Evolutionary conservation across 2,888 invertebrate species (phyloP), one percentile per base, ranked within the genome.

Genomic region (Callimorpha dominula): DNA sequence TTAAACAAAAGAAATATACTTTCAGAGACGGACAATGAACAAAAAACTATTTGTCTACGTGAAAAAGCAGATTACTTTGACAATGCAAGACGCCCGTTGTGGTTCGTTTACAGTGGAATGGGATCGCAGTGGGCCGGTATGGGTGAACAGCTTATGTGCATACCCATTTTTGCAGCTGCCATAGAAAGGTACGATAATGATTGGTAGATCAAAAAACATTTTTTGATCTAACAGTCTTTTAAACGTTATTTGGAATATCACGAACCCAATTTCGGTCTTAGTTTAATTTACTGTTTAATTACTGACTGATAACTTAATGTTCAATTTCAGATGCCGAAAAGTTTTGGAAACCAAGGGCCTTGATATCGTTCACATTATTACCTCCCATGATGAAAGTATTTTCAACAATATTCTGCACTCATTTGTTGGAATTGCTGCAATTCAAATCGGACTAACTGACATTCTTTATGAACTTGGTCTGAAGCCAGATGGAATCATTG

Each of bases 51-150:
- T 0, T 83, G 88, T 46, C 67, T 92, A 3, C 62, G 74, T 4
- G 90, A 93, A 71, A 85, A 87, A 42, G 77, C 78, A 0, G 86
- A 86, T 31, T 92, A 93, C 76, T 92, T 87, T 43, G 91, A 93
- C 68, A 87, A 89, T 31, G 89, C 80, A 0, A 85, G 87, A 57
- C 88, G 96, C 0, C 97, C 97, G 6, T 90, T 97, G 17, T 97
- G 97, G 97, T 97, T 96, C 88, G 96, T 97, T 74, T 97, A 97
- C 92, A 97, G 97, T 76, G 97, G 97, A 9, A 97, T 97, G 97
- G 97, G 97, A 17, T 96, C 96, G 1, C 97, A 97, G 87, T 97
- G 97, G 97, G 90, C 95, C 43, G 96, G 96, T 43, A 97, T 97
- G 97, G 97, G 97, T 1, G 87, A 93, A 49, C 94, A 96, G 64